These are phyloP conservation scores for Tinamus guttatus DNA, from an alignment of 2,113 vertebrate genomes.

Conservation along the genomic window DNA sequence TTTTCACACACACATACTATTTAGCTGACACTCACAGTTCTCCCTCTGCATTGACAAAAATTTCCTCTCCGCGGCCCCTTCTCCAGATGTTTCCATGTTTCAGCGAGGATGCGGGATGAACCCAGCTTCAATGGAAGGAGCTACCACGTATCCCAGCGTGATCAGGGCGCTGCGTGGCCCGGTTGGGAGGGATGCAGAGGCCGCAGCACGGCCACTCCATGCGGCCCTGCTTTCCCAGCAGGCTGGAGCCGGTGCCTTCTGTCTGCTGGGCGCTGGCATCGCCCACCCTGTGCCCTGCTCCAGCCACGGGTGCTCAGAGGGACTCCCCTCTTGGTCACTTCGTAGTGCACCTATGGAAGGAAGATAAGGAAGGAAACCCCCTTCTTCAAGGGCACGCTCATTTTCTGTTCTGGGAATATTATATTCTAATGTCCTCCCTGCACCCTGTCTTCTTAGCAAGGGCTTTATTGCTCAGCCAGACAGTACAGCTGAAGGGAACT, in stretches of 20 bases:
- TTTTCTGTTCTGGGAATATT: rapidly evolving
- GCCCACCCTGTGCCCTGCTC: background rate
- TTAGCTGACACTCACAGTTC: background rate
- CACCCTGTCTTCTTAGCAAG: background rate
- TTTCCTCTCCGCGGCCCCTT: background rate
- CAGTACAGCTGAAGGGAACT: background rate
- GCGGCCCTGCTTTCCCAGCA: no score
- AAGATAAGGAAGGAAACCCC: rapidly evolving
- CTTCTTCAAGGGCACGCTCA: rapidly evolving
- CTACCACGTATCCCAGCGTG: rapidly evolving
- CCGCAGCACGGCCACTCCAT: background rate
- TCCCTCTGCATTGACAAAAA: rapidly evolving
- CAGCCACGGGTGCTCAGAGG: rapidly evolving
- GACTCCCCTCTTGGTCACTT: background rate
- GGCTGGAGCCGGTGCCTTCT: no score
- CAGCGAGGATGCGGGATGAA: rapidly evolving
- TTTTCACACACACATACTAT: background rate
- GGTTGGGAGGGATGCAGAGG: no score
- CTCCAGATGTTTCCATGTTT: background rate
- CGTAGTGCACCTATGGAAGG: background rate
- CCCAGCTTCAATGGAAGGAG: background rate
- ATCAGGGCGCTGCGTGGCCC: no score
- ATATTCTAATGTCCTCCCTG: rapidly evolving
- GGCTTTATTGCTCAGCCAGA: background rate
- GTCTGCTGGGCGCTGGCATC: no score